Conservation (phyloP, 2,113 vertebrate genomes). For the Spheniscus mendiculus region DNA sequence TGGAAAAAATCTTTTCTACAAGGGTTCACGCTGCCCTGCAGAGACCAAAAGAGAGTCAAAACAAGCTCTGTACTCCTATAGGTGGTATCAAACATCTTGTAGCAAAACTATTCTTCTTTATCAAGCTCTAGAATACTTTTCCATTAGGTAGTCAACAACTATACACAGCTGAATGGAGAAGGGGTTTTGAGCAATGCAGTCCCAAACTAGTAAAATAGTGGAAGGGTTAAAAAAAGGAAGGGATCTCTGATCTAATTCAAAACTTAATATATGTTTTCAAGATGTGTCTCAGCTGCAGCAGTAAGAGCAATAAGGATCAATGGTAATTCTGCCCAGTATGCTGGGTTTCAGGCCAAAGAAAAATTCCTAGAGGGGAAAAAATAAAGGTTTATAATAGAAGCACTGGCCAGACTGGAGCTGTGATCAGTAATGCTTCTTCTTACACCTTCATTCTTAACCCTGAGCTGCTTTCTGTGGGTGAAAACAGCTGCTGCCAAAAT, state of each 20-base stretch:
- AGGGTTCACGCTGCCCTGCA: not conserved
- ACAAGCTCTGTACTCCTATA: not conserved
- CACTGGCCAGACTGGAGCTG: not conserved
- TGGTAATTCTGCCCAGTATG: not conserved
- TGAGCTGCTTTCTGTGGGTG: constrained; percentile 43
- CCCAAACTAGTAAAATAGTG: not conserved
- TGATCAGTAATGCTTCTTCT: not conserved
- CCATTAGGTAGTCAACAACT: not conserved
- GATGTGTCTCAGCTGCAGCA: not conserved
- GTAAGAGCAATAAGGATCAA: not conserved
- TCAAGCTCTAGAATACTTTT: not conserved
- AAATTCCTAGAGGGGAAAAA: not conserved
- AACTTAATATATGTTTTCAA: not conserved
- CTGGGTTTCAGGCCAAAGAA: not conserved
- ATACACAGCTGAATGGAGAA: not conserved
- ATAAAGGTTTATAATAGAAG: not conserved
- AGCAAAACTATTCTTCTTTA: not conserved
- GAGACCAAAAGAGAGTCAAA: not conserved
- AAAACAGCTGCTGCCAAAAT: not conserved
- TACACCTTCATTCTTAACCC: not conserved
- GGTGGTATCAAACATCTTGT: not conserved
- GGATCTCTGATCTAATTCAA: not conserved
- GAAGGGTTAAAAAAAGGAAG: not conserved
- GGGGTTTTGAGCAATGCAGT: not conserved
- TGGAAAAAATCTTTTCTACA: not conserved